Evolutionary conservation across 1,140 invertebrate species (phyloP).

Genomic region (Subanguina moxae): DNA sequence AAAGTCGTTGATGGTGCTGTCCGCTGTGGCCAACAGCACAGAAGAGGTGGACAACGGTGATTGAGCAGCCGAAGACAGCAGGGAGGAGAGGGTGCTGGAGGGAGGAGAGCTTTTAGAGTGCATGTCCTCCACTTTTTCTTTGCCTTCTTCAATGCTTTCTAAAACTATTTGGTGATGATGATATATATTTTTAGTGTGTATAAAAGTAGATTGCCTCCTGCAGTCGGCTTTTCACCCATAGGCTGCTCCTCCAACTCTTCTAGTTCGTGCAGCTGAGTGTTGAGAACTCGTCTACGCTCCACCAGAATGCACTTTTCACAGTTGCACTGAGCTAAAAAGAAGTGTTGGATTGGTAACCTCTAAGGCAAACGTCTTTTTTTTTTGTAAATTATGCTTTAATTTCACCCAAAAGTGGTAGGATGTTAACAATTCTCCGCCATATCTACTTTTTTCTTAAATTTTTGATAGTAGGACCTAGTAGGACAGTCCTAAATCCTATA

Average conservation of each 20-base stretch:
- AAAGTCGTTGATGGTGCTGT: too few relatives aligned
- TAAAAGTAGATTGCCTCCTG: too few relatives aligned
- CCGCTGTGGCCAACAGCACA: too few relatives aligned
- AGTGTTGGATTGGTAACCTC: conserved; percentile 18
- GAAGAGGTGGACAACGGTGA: too few relatives aligned
- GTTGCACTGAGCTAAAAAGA: conserved; percentile 38
- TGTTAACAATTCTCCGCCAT: not conserved
- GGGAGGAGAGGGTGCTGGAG: not conserved
- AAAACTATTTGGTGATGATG: too few relatives aligned
- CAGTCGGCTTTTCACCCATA: too few relatives aligned
- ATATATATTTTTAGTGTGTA: too few relatives aligned
- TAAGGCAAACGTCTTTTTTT: not conserved
- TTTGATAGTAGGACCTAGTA: not conserved
- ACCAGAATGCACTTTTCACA: conserved; percentile 48
- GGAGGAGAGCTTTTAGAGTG: not conserved
- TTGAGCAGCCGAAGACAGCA: too few relatives aligned
- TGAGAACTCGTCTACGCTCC: conserved; percentile 46
- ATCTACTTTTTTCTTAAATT: not conserved
- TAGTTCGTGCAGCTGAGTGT: conserved; percentile 47
- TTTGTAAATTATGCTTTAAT: not conserved
- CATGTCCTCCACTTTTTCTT: not conserved
- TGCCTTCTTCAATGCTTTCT: not conserved
- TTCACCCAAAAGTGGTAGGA: not conserved
- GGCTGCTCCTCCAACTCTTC: conserved; percentile 29
- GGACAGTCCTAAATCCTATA: not conserved